These are phyloP conservation scores for Cherax quadricarinatus DNA, from an alignment of 1,140 invertebrate species.

Conservation along the genomic window DNA sequence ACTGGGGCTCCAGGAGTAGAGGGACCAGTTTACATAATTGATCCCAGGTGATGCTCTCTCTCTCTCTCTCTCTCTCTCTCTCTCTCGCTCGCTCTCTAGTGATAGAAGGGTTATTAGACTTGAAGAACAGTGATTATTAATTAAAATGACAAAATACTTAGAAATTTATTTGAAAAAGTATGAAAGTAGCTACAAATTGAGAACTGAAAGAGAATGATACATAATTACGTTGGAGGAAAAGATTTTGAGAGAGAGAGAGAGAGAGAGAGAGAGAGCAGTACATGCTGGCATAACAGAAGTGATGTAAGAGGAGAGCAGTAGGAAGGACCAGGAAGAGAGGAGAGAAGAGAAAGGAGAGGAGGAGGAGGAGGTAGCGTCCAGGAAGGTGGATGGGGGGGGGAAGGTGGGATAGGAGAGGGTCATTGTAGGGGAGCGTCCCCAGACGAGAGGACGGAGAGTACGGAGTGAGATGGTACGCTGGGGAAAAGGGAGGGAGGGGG, in stretches of 20 bases:
- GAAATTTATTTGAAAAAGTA: too few relatives aligned
- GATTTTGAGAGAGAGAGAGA: conserved; percentile 7
- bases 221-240: neutral
- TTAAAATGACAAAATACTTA: too few relatives aligned
- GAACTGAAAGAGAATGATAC: neutral
- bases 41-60: neutral
- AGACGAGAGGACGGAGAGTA: neutral
- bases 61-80: too few relatives aligned
- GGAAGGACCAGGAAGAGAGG: too few relatives aligned
- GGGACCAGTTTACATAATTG: too few relatives aligned
- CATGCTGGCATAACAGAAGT: too few relatives aligned
- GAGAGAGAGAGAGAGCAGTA: neutral
- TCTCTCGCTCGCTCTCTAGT: too few relatives aligned
- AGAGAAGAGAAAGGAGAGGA: neutral
- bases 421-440: too few relatives aligned
- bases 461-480: neutral
- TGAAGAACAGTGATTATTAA: too few relatives aligned
- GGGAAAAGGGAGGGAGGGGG: neutral
- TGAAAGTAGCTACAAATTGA: neutral
- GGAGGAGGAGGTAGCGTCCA: neutral
- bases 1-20: neutral
- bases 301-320: too few relatives aligned
- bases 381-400: neutral
- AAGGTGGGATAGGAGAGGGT: neutral
- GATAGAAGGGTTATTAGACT: too few relatives aligned